A percentile compares a stretch with the other conserved stretches of the same genome.
These are phyloP conservation scores for Cyprinodon variegatus DNA, from an alignment of 2,113 vertebrate species.

Conservation along the genomic window DNA sequence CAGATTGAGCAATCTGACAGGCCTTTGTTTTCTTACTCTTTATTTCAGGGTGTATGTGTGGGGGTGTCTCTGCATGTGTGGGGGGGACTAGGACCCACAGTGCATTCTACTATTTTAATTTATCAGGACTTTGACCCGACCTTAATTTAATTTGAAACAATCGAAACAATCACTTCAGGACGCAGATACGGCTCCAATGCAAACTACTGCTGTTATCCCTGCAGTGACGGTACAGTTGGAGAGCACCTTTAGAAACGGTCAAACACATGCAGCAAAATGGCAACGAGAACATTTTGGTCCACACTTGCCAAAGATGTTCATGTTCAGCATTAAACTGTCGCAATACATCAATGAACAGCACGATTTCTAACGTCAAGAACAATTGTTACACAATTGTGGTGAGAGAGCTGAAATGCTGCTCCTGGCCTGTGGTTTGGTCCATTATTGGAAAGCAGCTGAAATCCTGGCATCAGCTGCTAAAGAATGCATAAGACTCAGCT, in stretches of 20 bases:
- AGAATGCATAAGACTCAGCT: no score
- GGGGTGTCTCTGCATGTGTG: conserved; percentile 22
- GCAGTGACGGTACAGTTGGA: conserved; percentile 40
- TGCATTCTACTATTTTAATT: conserved; percentile 55
- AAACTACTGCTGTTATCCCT: conserved; percentile 43
- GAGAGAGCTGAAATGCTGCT: neutral
- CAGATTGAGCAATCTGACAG: conserved; percentile 58
- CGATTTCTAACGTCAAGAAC: conserved; percentile 23
- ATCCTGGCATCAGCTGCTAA: neutral
- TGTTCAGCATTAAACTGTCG: conserved; percentile 44
- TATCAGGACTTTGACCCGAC: conserved; percentile 57
- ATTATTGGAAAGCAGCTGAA: neutral
- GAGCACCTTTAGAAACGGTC: conserved; percentile 13
- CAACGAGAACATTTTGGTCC: neutral
- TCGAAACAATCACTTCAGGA: conserved; percentile 60
- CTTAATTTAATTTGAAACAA: conserved; percentile 64
- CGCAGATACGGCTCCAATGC: conserved; percentile 54
- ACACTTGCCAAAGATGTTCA: conserved; percentile 32
- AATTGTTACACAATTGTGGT: conserved; percentile 17
- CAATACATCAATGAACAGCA: conserved; percentile 24
- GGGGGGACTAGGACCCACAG: conserved; percentile 3
- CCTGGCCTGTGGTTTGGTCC: neutral
- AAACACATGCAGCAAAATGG: neutral
- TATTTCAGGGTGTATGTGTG: conserved; percentile 18
- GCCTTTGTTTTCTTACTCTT: conserved; percentile 24